These are phyloP conservation scores for Chelonoidis abingdonii DNA, from an alignment of 2,113 vertebrate genomes.

Conservation along the genomic window DNA sequence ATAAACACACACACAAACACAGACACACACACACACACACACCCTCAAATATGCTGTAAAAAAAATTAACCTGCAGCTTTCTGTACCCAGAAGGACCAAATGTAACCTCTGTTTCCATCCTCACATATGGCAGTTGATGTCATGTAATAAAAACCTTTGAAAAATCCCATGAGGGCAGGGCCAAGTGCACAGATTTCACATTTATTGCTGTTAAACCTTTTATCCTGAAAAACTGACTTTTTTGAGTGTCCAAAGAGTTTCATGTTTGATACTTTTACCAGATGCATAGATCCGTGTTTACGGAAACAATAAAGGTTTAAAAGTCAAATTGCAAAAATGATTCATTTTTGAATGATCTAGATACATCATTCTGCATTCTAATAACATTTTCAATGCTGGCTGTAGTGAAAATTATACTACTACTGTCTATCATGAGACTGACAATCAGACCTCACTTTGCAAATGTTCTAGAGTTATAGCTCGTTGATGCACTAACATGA, in stretches of 20 bases:
- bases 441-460: constrained; percentile 34
- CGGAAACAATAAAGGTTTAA: constrained; percentile 56
- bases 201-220: constrained; percentile 44
- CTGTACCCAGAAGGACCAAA: not conserved
- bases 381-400: constrained; percentile 63
- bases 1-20: not conserved
- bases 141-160: constrained; percentile 19
- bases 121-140: not conserved
- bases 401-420: constrained; percentile 53
- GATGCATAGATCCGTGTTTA: constrained; percentile 59
- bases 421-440: constrained; percentile 38
- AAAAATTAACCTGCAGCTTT: not conserved
- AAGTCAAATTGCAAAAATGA: constrained; percentile 62
- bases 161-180: not conserved
- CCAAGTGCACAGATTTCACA: constrained; percentile 21
- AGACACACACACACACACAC: not conserved
- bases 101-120: not conserved
- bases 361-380: constrained; percentile 52
- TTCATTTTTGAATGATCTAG: constrained; percentile 51
- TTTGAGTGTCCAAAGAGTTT: constrained; percentile 28
- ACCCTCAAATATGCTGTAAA: not conserved
- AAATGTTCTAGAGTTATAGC: constrained; percentile 46
- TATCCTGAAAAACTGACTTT: constrained; percentile 59
- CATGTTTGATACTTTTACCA: constrained; percentile 40
- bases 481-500: no score